Percentiles rank a stretch among this genome's conserved stretches.
phyloP scores from a whole-genome alignment of 2,888 invertebrate genomes.

The Caenorhabditis auriculariae region DNA sequence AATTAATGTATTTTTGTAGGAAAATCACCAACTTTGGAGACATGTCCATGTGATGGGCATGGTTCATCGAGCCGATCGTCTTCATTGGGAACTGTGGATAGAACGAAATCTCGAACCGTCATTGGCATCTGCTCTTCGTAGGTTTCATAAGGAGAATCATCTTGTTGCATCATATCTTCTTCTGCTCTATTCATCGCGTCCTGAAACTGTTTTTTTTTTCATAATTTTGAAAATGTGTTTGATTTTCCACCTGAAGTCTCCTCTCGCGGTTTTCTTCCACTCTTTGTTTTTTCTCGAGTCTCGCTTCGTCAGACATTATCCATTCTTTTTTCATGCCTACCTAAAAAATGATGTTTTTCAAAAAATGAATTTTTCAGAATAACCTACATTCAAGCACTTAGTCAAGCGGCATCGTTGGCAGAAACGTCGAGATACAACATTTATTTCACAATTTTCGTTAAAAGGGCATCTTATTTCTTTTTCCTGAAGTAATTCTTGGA shows the following conservation, averaged over 20 bases:
- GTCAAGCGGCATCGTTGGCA: constrained; percentile 92
- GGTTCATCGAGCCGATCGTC: no score
- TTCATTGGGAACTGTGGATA: no score
- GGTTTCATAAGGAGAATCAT: no score
- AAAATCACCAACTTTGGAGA: no score
- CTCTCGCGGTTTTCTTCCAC: constrained; percentile 58
- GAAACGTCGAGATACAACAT: constrained; percentile 77
- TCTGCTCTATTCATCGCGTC: constrained; percentile 11
- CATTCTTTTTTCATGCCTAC: constrained; percentile 62
- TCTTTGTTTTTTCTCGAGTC: constrained; percentile 58
- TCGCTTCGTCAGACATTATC: constrained; percentile 61
- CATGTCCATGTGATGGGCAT: no score
- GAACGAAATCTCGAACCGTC: constrained; percentile 13
- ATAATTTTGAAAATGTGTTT: background rate
- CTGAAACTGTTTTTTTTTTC: background rate
- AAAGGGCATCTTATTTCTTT: constrained; percentile 61
- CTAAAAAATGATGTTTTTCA: constrained; percentile 9
- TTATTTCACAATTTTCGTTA: constrained; percentile 57
- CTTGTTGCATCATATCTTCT: constrained; percentile 14
- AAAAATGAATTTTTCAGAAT: background rate
- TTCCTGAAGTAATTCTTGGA: constrained; percentile 17
- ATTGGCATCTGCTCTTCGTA: constrained; percentile 1
- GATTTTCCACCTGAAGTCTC: constrained; percentile 10
- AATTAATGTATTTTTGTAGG: no score
- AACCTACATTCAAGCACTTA: constrained; percentile 76